These are phyloP conservation scores for Liopterus haemorrhoidalis DNA, from an alignment of 2,888 invertebrate species.

Conservation along the genomic window DNA sequence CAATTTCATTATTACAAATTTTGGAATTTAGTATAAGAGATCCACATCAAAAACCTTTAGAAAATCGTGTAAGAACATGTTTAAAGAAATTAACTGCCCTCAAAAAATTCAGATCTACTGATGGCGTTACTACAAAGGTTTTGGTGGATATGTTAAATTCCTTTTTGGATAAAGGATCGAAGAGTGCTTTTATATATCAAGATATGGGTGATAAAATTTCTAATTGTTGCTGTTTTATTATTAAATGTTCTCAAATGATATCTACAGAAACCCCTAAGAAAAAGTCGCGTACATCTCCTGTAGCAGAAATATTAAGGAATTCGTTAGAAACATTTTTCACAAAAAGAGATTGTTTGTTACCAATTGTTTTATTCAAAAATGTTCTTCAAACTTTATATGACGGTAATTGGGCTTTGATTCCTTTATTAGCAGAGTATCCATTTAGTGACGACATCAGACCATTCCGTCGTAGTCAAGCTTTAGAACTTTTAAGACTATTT, in stretches of 20 bases:
- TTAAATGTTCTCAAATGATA: slow-evolving; percentile 56
- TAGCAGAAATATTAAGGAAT: slow-evolving; percentile 50
- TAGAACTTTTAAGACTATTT: slow-evolving; percentile 60
- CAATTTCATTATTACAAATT: slow-evolving; percentile 61
- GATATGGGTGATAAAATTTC: slow-evolving; percentile 61
- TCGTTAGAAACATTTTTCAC: slow-evolving; percentile 56
- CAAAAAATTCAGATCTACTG: slow-evolving; percentile 55
- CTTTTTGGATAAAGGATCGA: slow-evolving; percentile 57
- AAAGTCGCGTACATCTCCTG: slow-evolving; percentile 40
- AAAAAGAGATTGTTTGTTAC: slow-evolving; percentile 59
- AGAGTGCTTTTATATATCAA: slow-evolving; percentile 58
- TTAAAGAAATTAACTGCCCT: slow-evolving; percentile 56
- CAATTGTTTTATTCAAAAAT: slow-evolving; percentile 60
- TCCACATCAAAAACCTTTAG: slow-evolving; percentile 60
- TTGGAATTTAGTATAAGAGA: slow-evolving; percentile 66
- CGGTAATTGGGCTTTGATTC: slow-evolving; percentile 56
- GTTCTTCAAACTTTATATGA: slow-evolving; percentile 61
- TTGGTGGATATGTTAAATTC: slow-evolving; percentile 53
- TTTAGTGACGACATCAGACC: slow-evolving; percentile 57
- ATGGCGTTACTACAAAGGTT: slow-evolving; percentile 51
- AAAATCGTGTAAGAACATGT: slow-evolving; percentile 56
- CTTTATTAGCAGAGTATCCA: slow-evolving; percentile 53
- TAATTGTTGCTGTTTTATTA: slow-evolving; percentile 58
- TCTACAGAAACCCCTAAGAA: slow-evolving; percentile 43
- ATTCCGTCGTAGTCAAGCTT: slow-evolving; percentile 61